These are phyloP conservation scores for Chironex yamaguchii DNA, from an alignment of 30 jellyfish, hydroid and myxozoan genomes.

Conservation along the genomic window DNA sequence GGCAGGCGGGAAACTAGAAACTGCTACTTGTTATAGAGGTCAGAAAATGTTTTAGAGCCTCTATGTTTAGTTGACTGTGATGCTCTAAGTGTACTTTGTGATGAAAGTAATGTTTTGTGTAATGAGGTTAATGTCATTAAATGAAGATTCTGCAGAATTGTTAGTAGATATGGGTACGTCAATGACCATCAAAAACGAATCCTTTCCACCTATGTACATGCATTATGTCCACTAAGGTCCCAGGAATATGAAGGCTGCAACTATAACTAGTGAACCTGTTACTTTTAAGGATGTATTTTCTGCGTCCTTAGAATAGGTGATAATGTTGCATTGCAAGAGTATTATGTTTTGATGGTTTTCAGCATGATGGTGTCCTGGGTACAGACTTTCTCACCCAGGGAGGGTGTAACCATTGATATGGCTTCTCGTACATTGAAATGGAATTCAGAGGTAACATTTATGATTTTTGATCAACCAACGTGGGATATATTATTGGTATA, in stretches of 20 bases:
- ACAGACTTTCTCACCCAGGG: too few relatives aligned
- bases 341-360: not conserved
- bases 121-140: not conserved
- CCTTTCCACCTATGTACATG: too few relatives aligned
- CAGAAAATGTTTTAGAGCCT: constrained; percentile 36
- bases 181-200: constrained; percentile 7
- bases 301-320: not conserved
- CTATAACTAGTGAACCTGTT: not conserved
- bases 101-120: not conserved
- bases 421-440: too few relatives aligned
- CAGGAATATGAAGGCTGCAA: not conserved
- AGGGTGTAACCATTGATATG: not conserved
- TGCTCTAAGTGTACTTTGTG: too few relatives aligned
- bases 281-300: not conserved
- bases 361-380: too few relatives aligned
- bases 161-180: constrained; percentile 19
- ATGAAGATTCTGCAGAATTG: not conserved
- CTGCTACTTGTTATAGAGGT: constrained; percentile 62
- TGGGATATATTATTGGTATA: constrained; percentile 28
- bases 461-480: constrained; percentile 30
- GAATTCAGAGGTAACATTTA: constrained; percentile 26
- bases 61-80: not conserved
- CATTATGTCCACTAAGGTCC: not conserved
- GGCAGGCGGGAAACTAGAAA: constrained; percentile 37
- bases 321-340: constrained; percentile 15